phyloP scores from a whole-genome alignment of 2,888 invertebrate species.

The Patella caerulea region DNA sequence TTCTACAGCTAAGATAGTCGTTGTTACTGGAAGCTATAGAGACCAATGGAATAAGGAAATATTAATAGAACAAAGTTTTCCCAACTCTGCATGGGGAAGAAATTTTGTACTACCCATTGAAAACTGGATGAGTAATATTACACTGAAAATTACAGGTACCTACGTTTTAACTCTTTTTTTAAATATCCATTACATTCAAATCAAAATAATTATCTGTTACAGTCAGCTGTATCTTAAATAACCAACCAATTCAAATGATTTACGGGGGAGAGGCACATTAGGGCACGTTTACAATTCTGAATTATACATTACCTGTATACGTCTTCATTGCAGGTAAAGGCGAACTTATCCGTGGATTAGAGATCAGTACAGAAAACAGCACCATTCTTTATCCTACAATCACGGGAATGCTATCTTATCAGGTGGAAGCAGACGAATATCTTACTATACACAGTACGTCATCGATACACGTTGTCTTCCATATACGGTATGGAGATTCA shows the following conservation, averaged over 20 bases:
- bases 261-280: too few relatives aligned
- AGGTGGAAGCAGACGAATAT: not conserved
- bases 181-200: too few relatives aligned
- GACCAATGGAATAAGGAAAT: not conserved
- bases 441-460: not conserved
- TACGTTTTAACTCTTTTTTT: too few relatives aligned
- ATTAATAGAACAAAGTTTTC: not conserved
- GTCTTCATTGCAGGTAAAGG: not conserved
- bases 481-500: not conserved
- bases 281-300: too few relatives aligned
- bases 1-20: not conserved
- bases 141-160: not conserved
- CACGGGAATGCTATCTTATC: not conserved
- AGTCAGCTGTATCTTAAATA: too few relatives aligned
- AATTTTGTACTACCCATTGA: conserved; percentile 1
- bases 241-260: too few relatives aligned
- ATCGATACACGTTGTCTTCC: not conserved
- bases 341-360: not conserved
- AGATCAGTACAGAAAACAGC: not conserved
- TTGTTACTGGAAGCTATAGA: not conserved
- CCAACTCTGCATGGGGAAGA: not conserved
- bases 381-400: not conserved
- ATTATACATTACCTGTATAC: too few relatives aligned
- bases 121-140: not conserved
- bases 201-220: too few relatives aligned